These are phyloP conservation scores for Alloscopus bannaensis DNA, from an alignment of 2,888 invertebrate species.

Conservation along the genomic window DNA sequence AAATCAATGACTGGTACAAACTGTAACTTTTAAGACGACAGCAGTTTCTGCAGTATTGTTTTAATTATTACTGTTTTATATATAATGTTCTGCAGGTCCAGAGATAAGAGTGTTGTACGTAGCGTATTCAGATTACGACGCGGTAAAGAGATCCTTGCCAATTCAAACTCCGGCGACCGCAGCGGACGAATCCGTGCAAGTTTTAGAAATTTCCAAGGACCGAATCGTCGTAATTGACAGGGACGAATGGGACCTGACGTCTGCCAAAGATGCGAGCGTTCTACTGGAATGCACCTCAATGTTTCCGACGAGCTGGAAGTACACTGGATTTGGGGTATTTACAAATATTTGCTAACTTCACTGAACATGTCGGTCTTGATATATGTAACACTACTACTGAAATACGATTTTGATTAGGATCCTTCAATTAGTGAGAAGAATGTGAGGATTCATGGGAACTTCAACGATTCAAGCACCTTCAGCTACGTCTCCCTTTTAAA, in stretches of 20 bases:
- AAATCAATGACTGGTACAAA: constrained; percentile 12
- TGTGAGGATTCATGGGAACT: constrained; percentile 46
- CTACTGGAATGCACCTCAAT: constrained; percentile 59
- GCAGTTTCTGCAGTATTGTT: neutral
- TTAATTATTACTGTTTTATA: neutral
- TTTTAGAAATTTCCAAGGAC: constrained; percentile 24
- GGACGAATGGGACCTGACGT: constrained; percentile 37
- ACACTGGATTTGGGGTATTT: constrained; percentile 49
- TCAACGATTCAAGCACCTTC: constrained; percentile 58
- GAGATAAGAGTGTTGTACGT: constrained; percentile 39
- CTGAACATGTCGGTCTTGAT: too few species aligned
- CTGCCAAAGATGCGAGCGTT: constrained; percentile 41
- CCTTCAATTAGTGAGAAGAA: constrained; percentile 50
- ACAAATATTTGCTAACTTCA: too few species aligned
- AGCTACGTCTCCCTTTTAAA: constrained; percentile 38
- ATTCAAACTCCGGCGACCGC: too few species aligned
- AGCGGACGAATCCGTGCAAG: constrained; percentile 10
- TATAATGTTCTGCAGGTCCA: constrained; percentile 11
- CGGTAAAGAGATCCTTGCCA: constrained; percentile 11
- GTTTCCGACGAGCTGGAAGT: constrained; percentile 60
- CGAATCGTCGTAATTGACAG: constrained; percentile 40
- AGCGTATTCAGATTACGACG: constrained; percentile 28
- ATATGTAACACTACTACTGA: too few species aligned
- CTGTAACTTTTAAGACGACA: neutral
- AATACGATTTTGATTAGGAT: constrained; percentile 34